phyloP scores from a whole-genome alignment of 2,888 invertebrate species.

The Hirudinaria manillensis region DNA sequence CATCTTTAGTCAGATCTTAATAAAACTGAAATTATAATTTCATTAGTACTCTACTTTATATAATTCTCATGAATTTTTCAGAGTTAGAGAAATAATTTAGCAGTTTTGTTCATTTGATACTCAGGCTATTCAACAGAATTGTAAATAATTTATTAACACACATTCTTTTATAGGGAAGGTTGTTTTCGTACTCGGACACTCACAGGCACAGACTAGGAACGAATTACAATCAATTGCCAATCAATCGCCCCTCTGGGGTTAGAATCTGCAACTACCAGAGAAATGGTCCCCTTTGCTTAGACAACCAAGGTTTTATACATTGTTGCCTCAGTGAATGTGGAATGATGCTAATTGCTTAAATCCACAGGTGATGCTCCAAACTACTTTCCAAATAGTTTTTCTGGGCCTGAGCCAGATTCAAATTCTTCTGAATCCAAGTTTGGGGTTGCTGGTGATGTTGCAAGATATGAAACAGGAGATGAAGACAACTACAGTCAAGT shows the following conservation, averaged over 20 bases:
- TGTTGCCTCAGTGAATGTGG: neutral
- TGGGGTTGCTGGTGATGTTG: slow-evolving; percentile 67
- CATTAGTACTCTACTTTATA: no score
- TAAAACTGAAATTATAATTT: no score
- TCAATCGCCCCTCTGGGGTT: slow-evolving; percentile 79
- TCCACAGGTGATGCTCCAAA: slow-evolving; percentile 71
- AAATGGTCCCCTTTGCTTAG: slow-evolving; percentile 72
- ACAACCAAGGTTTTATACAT: neutral
- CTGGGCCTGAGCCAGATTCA: slow-evolving; percentile 66
- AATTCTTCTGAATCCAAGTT: slow-evolving; percentile 62
- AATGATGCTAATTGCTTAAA: neutral
- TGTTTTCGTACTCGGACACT: slow-evolving; percentile 71
- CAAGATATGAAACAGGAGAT: slow-evolving; percentile 70
- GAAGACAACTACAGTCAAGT: slow-evolving; percentile 88
- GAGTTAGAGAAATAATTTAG: no score
- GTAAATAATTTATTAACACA: neutral
- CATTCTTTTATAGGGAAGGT: slow-evolving; percentile 49
- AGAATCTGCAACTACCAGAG: slow-evolving; percentile 71
- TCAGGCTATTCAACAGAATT: no score
- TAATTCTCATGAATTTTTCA: no score
- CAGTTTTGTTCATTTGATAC: no score
- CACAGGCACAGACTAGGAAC: slow-evolving; percentile 84
- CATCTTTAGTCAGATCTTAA: no score
- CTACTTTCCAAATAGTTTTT: slow-evolving; percentile 92
- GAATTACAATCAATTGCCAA: slow-evolving; percentile 80